These are phyloP conservation scores for Zaprionus davidi DNA, from an alignment of 1,140 invertebrate genomes.

Conservation along the genomic window DNA sequence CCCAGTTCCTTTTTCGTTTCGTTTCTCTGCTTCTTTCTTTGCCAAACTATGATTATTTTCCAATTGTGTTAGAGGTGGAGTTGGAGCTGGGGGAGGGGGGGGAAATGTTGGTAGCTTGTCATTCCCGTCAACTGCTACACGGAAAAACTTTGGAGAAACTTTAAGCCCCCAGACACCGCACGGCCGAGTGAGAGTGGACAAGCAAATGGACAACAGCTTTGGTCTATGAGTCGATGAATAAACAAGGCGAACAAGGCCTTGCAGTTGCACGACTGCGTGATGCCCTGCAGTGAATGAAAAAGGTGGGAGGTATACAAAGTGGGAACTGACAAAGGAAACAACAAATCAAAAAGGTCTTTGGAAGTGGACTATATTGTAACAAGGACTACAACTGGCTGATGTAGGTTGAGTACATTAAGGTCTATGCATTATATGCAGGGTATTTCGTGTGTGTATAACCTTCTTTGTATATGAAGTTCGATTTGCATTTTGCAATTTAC, in stretches of 20 bases:
- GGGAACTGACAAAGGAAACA: not conserved
- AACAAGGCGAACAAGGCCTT: not conserved
- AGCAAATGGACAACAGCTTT: constrained; percentile 35
- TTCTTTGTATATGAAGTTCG: not conserved
- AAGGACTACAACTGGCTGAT: no score
- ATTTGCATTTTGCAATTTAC: not conserved
- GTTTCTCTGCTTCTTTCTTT: not conserved
- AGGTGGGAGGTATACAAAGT: not conserved
- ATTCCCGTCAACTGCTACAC: constrained; percentile 59
- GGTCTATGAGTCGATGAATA: constrained; percentile 27
- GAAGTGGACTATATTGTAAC: no score
- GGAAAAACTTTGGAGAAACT: constrained; percentile 59
- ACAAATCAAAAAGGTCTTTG: no score
- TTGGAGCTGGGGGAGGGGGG: not conserved
- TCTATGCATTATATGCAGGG: not conserved
- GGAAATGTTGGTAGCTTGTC: constrained; percentile 34
- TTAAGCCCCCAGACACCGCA: constrained; percentile 39
- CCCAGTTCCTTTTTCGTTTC: not conserved
- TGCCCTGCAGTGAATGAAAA: constrained; percentile 3
- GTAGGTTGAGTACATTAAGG: no score
- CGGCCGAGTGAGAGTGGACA: constrained; percentile 14
- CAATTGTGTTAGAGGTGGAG: constrained; percentile 58
- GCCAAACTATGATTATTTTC: constrained; percentile 77
- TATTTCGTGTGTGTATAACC: not conserved
- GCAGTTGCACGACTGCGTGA: not conserved